phyloP scores from a whole-genome alignment of 1,140 invertebrate genomes.

The Pseudomyrmex pallidus region DNA sequence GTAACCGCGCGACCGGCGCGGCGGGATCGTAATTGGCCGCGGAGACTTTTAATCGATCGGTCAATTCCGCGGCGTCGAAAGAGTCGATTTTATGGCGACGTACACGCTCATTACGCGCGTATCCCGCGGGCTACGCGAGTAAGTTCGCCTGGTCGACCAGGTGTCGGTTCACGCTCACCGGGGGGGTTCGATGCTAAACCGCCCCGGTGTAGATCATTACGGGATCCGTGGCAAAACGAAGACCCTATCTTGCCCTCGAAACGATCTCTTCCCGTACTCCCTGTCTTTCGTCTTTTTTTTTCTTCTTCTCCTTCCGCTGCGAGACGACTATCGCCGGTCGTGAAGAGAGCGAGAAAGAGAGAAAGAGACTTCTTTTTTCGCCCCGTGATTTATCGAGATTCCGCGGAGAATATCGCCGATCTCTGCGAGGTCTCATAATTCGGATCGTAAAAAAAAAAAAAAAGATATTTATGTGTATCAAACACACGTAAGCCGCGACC shows the following conservation, averaged over 20 bases:
- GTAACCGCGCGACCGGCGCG: background rate
- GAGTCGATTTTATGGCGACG: constrained; percentile 60
- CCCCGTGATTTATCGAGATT: constrained; percentile 41
- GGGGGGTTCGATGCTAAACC: constrained; percentile 74
- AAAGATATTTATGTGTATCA: constrained; percentile 21
- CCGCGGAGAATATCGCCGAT: constrained; percentile 24
- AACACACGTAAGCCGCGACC: background rate
- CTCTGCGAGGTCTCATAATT: constrained; percentile 23
- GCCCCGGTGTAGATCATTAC: constrained; percentile 68
- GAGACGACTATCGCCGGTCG: constrained; percentile 3
- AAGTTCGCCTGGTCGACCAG: constrained; percentile 72
- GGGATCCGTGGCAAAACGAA: constrained; percentile 65
- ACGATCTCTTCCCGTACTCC: background rate
- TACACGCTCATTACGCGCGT: constrained; percentile 55
- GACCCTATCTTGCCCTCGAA: constrained; percentile 35
- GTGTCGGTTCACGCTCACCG: constrained; percentile 76
- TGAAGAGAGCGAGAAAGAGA: background rate
- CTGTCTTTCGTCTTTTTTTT: background rate
- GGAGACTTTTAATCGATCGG: constrained; percentile 63
- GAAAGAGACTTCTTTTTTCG: constrained; percentile 27
- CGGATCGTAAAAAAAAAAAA: background rate
- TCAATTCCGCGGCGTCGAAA: constrained; percentile 55
- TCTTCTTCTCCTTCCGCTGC: background rate
- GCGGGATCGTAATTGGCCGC: constrained; percentile 44
- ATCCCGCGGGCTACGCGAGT: constrained; percentile 42